Conservation (phyloP, 2,113 vertebrate species). For the Pycnonotus jocosus region DNA sequence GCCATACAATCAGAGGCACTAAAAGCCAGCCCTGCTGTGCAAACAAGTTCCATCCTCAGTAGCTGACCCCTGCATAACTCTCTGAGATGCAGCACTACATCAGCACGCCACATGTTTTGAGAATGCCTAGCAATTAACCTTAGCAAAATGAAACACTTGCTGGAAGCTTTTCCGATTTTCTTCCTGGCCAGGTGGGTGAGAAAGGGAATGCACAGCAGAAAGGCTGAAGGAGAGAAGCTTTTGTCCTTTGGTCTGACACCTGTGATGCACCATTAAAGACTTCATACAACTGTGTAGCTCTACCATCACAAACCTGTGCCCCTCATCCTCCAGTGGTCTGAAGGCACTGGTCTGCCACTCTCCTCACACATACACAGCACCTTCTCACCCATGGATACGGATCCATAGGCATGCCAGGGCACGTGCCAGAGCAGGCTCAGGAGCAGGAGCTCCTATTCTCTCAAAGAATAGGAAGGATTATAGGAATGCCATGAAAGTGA, state of each 20-base stretch:
- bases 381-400: fast-evolving
- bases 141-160: background rate
- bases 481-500: background rate
- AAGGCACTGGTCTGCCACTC: background rate
- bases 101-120: background rate
- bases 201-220: background rate
- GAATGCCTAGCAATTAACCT: background rate
- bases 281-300: background rate
- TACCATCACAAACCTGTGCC: background rate
- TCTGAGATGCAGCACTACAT: background rate
- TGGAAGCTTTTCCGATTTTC: background rate
- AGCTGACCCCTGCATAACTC: background rate
- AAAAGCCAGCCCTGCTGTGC: background rate
- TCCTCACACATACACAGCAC: fast-evolving
- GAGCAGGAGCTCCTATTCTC: background rate
- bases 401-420: background rate
- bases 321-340: background rate
- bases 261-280: background rate
- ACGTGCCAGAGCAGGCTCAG: background rate
- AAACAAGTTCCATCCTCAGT: fast-evolving
- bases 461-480: background rate
- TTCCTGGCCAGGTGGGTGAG: background rate
- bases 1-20: background rate
- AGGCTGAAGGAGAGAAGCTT: background rate
- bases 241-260: background rate